Conservation (phyloP, 2,797 vertebrate genomes). For the Centropyge bicolor region DNA sequence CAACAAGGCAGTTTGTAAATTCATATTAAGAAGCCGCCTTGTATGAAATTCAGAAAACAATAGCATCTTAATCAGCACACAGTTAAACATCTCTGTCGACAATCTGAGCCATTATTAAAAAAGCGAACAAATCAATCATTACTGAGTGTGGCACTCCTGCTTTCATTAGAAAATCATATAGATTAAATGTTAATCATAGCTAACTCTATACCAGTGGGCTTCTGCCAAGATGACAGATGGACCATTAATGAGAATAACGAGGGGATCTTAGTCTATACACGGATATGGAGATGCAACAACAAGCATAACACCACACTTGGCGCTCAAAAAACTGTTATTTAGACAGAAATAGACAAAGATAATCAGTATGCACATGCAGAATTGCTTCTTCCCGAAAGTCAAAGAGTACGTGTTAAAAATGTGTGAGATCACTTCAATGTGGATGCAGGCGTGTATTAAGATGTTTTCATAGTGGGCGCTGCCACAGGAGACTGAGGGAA, state of each 20-base stretch:
- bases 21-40: constrained; percentile 32
- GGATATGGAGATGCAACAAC: constrained; percentile 81
- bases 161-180: constrained; percentile 83
- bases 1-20: constrained; percentile 30
- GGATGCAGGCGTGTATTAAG: constrained; percentile 64
- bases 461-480: constrained; percentile 65
- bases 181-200: constrained; percentile 84
- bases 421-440: constrained; percentile 55
- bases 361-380: constrained; percentile 58
- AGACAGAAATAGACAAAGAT: constrained; percentile 68
- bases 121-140: constrained; percentile 75
- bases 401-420: constrained; percentile 71
- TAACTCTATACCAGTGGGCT: constrained; percentile 77
- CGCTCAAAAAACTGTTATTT: constrained; percentile 74
- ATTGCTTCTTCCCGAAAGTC: constrained; percentile 55
- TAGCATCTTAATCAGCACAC: constrained; percentile 44
- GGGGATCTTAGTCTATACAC: constrained; percentile 86
- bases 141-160: constrained; percentile 57
- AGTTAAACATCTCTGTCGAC: constrained; percentile 59
- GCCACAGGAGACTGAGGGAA: constrained; percentile 72
- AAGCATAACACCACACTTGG: constrained; percentile 80
- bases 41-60: constrained; percentile 59
- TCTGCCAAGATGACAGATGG: constrained; percentile 88
- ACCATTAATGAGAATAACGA: constrained; percentile 87
- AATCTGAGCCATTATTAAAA: constrained; percentile 68